These are phyloP conservation scores for Fratercula arctica DNA, from an alignment of 2,797 vertebrate species.

Conservation along the genomic window DNA sequence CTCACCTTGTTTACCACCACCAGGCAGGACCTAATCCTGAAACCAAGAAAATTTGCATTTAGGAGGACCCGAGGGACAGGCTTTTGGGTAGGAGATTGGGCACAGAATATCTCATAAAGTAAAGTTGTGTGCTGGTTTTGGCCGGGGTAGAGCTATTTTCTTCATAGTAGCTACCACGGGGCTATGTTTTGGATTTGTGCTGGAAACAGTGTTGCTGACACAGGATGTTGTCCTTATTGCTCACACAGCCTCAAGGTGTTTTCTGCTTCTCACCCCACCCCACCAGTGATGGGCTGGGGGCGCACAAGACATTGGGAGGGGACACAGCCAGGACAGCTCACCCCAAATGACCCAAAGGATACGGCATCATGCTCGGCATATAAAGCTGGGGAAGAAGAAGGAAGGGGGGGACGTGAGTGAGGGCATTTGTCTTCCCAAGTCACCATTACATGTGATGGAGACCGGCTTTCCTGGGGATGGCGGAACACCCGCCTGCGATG, in stretches of 20 bases:
- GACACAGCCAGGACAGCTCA: neutral
- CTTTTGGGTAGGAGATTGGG: neutral
- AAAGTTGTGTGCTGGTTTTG: neutral
- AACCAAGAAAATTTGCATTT: neutral
- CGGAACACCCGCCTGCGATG: too few species aligned
- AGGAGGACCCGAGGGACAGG: neutral
- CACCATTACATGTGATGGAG: too few species aligned
- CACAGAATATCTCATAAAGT: neutral
- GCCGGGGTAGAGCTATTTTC: neutral
- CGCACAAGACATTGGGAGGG: neutral
- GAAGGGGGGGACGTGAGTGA: too few species aligned
- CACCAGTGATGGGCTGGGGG: neutral
- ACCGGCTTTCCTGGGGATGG: too few species aligned
- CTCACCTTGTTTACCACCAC: neutral
- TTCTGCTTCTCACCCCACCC: neutral
- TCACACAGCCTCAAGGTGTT: neutral
- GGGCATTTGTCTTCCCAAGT: too few species aligned
- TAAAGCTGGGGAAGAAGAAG: too few species aligned
- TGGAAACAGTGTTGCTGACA: neutral
- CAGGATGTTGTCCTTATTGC: neutral
- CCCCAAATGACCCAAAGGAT: neutral
- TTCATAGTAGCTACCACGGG: neutral
- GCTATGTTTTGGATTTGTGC: neutral
- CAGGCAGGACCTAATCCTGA: neutral
- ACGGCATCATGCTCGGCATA: neutral